Evolutionary conservation across 2,888 invertebrate species (phyloP).

Genomic region (Cheilosia variabilis): DNA sequence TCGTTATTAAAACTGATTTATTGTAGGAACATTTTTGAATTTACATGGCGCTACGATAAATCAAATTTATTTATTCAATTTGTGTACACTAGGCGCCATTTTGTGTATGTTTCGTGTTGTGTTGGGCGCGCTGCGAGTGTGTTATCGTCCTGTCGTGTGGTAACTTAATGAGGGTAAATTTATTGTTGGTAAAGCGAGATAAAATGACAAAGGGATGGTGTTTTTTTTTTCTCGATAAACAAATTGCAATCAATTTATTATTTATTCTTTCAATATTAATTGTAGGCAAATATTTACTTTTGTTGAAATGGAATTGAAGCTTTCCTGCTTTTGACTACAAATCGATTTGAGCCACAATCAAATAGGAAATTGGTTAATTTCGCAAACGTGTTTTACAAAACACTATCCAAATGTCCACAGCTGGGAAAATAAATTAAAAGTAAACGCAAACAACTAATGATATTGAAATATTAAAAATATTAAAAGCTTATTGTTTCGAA

Average conservation of each 20-base stretch:
- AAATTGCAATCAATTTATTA: constrained; percentile 71
- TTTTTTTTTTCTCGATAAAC: constrained; percentile 37
- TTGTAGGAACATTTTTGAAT: constrained; percentile 57
- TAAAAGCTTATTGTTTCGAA: too few species aligned
- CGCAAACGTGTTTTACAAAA: too few species aligned
- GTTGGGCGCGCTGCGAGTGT: constrained; percentile 2
- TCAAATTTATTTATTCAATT: constrained; percentile 74
- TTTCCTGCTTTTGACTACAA: neutral
- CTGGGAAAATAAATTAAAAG: too few species aligned
- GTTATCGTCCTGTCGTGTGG: constrained; percentile 43
- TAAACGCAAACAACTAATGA: too few species aligned
- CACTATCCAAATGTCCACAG: too few species aligned
- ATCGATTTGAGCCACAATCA: neutral
- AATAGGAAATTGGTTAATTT: too few species aligned
- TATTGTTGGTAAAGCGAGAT: constrained; percentile 50
- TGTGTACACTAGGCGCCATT: constrained; percentile 39
- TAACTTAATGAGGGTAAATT: constrained; percentile 71
- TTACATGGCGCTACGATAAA: constrained; percentile 62
- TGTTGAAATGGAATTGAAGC: constrained; percentile 30
- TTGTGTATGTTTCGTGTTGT: constrained; percentile 10
- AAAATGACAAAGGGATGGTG: constrained; percentile 14
- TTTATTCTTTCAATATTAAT: constrained; percentile 59
- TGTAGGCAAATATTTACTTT: constrained; percentile 54
- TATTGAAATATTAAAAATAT: too few species aligned
- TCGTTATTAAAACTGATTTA: constrained; percentile 72